Evolutionary conservation across 2,888 invertebrate species (phyloP).

Genomic region (Nezara viridula): DNA sequence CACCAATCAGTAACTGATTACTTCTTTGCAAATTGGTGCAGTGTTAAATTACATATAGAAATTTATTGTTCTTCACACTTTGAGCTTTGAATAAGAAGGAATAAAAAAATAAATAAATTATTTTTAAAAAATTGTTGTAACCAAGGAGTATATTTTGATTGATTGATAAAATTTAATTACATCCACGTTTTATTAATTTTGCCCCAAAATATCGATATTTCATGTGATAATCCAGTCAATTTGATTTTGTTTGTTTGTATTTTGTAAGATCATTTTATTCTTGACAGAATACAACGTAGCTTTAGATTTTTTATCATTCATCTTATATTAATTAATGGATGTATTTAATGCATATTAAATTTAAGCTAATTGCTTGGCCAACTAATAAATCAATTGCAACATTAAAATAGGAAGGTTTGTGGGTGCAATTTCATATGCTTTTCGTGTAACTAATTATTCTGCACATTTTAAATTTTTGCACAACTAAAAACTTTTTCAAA

Average conservation of each 20-base stretch:
- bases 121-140: too few species aligned
- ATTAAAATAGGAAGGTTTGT: neutral
- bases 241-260: neutral
- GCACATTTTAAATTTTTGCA: neutral
- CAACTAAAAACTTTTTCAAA: neutral
- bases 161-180: too few species aligned
- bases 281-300: neutral
- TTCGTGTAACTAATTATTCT: constrained; percentile 21
- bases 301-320: neutral
- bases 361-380: constrained; percentile 18
- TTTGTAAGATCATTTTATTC: neutral
- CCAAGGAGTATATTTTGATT: too few species aligned
- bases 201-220: too few species aligned
- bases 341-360: neutral
- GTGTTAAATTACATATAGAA: too few species aligned
- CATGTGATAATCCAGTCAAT: too few species aligned
- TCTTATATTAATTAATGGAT: neutral
- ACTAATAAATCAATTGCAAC: neutral
- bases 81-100: too few species aligned
- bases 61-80: too few species aligned
- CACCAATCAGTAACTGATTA: neutral
- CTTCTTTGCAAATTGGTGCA: too few species aligned
- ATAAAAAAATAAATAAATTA: too few species aligned
- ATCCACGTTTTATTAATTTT: neutral
- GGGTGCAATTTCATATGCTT: constrained; percentile 51